Evolutionary conservation across 1,140 invertebrate species (phyloP), one percentile per base, ranked within the genome.

Genomic region (Drosophila funebris): DNA sequence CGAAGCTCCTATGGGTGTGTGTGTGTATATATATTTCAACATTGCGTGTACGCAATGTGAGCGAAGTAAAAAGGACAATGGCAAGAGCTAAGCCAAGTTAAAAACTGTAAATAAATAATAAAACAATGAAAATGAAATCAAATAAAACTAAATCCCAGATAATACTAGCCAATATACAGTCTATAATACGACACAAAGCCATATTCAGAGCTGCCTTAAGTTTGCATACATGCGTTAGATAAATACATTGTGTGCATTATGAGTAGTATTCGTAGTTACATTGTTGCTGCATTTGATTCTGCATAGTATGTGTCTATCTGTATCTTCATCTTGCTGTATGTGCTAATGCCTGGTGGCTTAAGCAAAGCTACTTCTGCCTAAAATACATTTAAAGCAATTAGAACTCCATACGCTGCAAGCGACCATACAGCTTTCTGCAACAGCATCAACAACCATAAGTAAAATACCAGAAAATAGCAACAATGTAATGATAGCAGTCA

Each of bases 371-470:
- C 81, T 85, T 85, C 76, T 64, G 76, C 68, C 81, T 70, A 66
- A 84, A 85, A 87, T 77, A 64, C 81, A 85, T 85, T 85, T 87
- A 75, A 81, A 75, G 74, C 78, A 87, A 85, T 85, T 85, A 87
- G 81, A 77, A 74, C 85, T 71, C 73, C 63, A 58, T 74, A 67
- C 77, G 54, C 66, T 74, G 44, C 16, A 24, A 44, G 6, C 16
- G 13, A 52, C 48, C 31, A 52, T 14, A 13, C 13, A 31, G 14
- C 7, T 60, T 46, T 54, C 60, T 36, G 52, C 18, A 48, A 27
- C 37, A 63, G 52, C 50, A 56, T 48, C 39, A 66, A 63, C 61
- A 69, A 41, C 29, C 33, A 5, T 22, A 48, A 24, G 44, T 24
- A 13, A 27, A 24, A 50, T 31, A 22, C 16, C 16, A 37, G 41